Evolutionary conservation across 2,797 vertebrate species (phyloP), one percentile per base, ranked within the genome.

Genomic region (Choloepus didactylus): DNA sequence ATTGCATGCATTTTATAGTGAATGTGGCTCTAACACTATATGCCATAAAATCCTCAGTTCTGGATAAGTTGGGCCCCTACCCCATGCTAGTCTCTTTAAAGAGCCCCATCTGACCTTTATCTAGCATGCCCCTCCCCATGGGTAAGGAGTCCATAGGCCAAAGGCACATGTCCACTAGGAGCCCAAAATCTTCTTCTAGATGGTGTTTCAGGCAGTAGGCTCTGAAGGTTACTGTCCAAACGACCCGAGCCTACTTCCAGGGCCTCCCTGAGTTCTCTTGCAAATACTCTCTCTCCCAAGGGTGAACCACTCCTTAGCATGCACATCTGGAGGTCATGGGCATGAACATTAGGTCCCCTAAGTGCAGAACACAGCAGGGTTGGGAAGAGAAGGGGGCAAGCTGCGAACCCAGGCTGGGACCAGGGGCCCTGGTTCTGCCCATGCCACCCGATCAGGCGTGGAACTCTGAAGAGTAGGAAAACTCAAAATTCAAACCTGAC

Each of bases 1-100:
- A 23, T 62, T 14, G 9, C 21, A 18, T 3, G 11, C 35, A 12
- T 64, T 82, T 77, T 83, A n/a, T 60, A 59, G 14, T 9, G 9
- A 84, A 64, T 23, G 25, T 38, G 23, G 38, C 18, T 59, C 60
- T 10, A 35, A 56, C 38, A 31, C 89, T 31, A 3, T 23, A 16
- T 3, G 6, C 35, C 9, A 4, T 8, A 3, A 19, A 19, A 18
- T 59, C 38, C 46, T 73, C 16, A 88, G 38, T 56, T 12, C 21
- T 56, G 19, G 3, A 9, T 27, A 49, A 67, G 4, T 73, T 2
- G 15, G 29, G 6, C 0, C 15, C 29, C 0, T 23, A 16, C 0
- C 0, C 27, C 41, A 73, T 25, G 44, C 41, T 73, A 41, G 14
- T 46, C 19, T 16, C 70, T 73, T 46, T 46, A 29, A 25, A 72